Percentiles rank a stretch among this genome's conserved stretches.
Conservation (phyloP, 2,113 vertebrate species). For the Peromyscus polionotus region DNA sequence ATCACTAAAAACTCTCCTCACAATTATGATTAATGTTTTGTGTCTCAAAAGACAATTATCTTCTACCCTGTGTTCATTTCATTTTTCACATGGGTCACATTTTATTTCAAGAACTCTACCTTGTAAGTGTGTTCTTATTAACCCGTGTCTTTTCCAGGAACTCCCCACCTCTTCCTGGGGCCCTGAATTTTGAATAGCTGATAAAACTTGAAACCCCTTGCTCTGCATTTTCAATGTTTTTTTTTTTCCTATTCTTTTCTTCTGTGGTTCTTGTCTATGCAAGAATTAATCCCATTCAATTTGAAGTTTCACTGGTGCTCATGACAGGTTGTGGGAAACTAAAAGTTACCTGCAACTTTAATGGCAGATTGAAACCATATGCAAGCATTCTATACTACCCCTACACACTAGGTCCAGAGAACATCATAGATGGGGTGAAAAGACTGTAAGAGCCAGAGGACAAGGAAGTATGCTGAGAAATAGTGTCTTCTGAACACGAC, state of each 20-base stretch:
- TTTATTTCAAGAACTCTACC: neutral
- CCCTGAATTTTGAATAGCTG: neutral
- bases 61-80: neutral
- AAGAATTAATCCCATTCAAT: neutral
- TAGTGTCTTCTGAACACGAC: neutral
- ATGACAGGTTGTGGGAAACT: neutral
- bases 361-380: neutral
- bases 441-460: neutral
- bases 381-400: neutral
- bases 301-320: neutral
- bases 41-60: neutral
- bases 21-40: neutral
- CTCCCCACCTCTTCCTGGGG: neutral
- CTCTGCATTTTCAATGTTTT: neutral
- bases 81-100: neutral
- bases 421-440: neutral
- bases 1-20: neutral
- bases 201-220: neutral
- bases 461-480: neutral
- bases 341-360: neutral
- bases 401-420: neutral
- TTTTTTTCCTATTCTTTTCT: neutral
- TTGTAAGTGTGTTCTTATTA: neutral
- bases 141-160: neutral
- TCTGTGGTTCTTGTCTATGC: neutral